Base-by-base conservation (phyloP, 2,797 vertebrate species). In the Neosilurus mollespiculum region DNA sequence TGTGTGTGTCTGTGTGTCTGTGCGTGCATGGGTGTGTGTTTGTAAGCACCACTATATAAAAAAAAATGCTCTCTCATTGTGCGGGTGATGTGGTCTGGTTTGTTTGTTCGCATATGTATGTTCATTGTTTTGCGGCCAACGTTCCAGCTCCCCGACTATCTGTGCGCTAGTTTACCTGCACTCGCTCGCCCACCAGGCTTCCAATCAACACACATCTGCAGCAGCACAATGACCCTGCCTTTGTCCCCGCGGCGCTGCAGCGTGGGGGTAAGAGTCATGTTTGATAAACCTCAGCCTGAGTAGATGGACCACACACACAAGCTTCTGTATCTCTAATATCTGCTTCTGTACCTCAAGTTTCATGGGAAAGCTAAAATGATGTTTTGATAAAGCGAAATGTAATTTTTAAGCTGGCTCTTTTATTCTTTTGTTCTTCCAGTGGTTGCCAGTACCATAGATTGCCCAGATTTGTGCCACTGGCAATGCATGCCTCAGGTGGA, bases 91-190 rank as follows among this genome's bases (percentile, higher is more conserved):
- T 76, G 62, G 77, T 77, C 69, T 70, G 16, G 71, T 79, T 51
- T 80, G 56, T 54, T 51, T 79, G 80, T 73, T 59, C 49, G 51
- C 37, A 53, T 62, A n/a, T 59, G 20, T 81, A 16, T 83, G 70
- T 82, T 83, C 18, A 49, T 73, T 73, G 43, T 81, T 51, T 82
- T 59, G 88, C 91, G 88, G 22, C 90, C 87, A 80, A 82, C 81
- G 87, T 76, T 92, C 62, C 92, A 95, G 95, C 93, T 96, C 78
- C 95, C 95, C 0, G 94, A 94, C 91, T 94, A 93, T 85, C 94
- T 96, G 89, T 96, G 95, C 85, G 93, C 94, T 93, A 96, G 95
- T 93, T 95, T 94, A 1, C 94, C 94, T 26, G 92, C 93, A 26
- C 94, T 95, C 79, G 93, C 93, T 89, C 94, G 91, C 86, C 93